Conservation (phyloP, 2,888 invertebrate species). For the Drosophila acutilabella region DNA sequence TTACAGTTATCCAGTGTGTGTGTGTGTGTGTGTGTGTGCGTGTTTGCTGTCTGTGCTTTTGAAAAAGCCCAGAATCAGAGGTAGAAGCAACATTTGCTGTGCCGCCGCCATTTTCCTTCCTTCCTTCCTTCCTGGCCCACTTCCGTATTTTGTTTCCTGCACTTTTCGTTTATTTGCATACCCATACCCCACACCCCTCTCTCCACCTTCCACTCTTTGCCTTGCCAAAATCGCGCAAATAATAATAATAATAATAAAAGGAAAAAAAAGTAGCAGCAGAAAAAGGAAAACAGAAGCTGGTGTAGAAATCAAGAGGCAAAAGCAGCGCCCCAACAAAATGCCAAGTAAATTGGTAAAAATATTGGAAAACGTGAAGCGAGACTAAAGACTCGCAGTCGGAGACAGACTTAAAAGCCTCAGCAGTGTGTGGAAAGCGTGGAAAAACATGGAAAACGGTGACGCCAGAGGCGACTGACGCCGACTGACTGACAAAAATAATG, state of each 20-base stretch:
- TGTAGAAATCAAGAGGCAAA: slow-evolving; percentile 61
- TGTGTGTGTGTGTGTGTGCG: slow-evolving; percentile 11
- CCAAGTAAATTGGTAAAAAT: slow-evolving; percentile 76
- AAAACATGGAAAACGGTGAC: slow-evolving; percentile 19
- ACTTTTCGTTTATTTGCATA: slow-evolving; percentile 80
- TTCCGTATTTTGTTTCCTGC: slow-evolving; percentile 80
- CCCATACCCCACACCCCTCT: slow-evolving; percentile 46
- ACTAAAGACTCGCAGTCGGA: slow-evolving; percentile 26
- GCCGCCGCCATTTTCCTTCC: slow-evolving; percentile 71
- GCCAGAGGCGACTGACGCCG: slow-evolving; percentile 46
- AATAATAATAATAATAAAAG: slow-evolving; percentile 65
- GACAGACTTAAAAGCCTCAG: slow-evolving; percentile 32
- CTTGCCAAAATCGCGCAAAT: slow-evolving; percentile 79
- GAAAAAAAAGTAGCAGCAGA: slow-evolving; percentile 12
- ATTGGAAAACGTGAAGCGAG: slow-evolving; percentile 64
- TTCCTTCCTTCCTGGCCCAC: slow-evolving; percentile 71
- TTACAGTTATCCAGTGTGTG: slow-evolving; percentile 50
- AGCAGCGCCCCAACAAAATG: slow-evolving; percentile 35
- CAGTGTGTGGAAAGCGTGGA: slow-evolving; percentile 30
- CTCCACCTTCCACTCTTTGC: slow-evolving; percentile 19
- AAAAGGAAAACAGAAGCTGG: background rate
- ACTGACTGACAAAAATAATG: slow-evolving; percentile 60
- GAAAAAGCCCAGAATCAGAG: slow-evolving; percentile 11
- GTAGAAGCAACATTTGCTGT: slow-evolving; percentile 59
- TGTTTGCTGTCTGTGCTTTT: slow-evolving; percentile 11